These are phyloP conservation scores for Euphydryas editha DNA, from an alignment of 2,888 invertebrate species.

Conservation along the genomic window DNA sequence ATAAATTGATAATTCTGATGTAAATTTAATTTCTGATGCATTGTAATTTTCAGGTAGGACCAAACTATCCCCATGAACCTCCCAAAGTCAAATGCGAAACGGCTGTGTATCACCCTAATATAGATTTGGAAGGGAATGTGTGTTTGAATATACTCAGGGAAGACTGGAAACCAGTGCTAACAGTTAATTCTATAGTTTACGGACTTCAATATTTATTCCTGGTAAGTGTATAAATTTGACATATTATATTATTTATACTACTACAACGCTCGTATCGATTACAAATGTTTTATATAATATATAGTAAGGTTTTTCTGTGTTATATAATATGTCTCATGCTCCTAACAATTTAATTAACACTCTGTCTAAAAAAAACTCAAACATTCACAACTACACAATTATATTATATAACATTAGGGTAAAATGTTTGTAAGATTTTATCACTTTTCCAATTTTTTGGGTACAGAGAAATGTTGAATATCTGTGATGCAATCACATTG, in stretches of 20 bases:
- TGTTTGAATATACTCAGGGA: constrained; percentile 98
- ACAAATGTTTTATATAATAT: too few species aligned
- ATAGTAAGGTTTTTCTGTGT: too few species aligned
- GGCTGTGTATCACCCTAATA: constrained; percentile 98
- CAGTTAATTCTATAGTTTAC: constrained; percentile 98
- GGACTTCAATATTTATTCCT: constrained; percentile 98
- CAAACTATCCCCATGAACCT: constrained; percentile 98
- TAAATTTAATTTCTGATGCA: neutral
- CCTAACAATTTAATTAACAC: too few species aligned
- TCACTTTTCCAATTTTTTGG: too few species aligned
- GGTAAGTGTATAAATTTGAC: constrained; percentile 82
- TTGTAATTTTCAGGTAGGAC: constrained; percentile 86
- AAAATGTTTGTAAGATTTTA: neutral
- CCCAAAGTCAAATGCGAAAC: constrained; percentile 99
- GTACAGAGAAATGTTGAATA: too few species aligned
- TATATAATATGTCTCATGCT: too few species aligned
- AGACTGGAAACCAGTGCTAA: constrained; percentile 99
- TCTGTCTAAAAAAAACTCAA: too few species aligned
- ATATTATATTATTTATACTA: too few species aligned
- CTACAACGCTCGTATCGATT: too few species aligned
- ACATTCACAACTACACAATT: neutral
- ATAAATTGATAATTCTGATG: too few species aligned
- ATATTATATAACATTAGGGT: neutral
- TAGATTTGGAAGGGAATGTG: constrained; percentile 98
- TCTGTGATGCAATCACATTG: too few species aligned